phyloP scores from a whole-genome alignment of 2,797 vertebrate genomes.

The Bradypus variegatus region DNA sequence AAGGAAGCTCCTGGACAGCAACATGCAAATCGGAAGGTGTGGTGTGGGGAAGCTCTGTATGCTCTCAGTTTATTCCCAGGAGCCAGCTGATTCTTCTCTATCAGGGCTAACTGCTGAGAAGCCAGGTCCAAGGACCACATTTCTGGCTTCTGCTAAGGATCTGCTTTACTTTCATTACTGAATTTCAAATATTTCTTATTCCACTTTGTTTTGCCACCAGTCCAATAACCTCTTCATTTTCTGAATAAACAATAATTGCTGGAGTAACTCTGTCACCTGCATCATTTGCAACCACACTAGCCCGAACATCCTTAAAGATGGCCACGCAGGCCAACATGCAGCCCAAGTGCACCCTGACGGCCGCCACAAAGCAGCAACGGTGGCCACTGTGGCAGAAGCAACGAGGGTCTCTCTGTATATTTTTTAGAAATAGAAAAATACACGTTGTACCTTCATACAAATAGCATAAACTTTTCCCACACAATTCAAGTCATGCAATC shows the following conservation, averaged over 20 bases:
- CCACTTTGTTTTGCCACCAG: constrained; percentile 93
- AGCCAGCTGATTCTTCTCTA: constrained; percentile 55
- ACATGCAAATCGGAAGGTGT: constrained; percentile 38
- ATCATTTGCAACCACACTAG: constrained; percentile 94
- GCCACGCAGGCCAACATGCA: too few relatives aligned
- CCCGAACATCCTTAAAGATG: constrained; percentile 84
- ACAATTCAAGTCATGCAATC: not conserved
- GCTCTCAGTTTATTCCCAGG: constrained; percentile 47
- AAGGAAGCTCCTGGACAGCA: constrained; percentile 42
- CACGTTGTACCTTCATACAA: not conserved
- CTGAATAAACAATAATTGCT: constrained; percentile 88
- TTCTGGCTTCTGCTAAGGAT: constrained; percentile 83
- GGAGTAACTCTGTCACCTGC: constrained; percentile 95
- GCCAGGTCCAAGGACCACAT: constrained; percentile 54
- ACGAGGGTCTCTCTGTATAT: too few relatives aligned
- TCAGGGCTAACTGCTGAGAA: constrained; percentile 57
- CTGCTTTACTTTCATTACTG: constrained; percentile 94
- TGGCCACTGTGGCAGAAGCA: too few relatives aligned
- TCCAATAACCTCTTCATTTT: constrained; percentile 93
- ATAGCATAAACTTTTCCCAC: not conserved
- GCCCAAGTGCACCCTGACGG: too few relatives aligned
- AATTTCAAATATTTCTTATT: constrained; percentile 89
- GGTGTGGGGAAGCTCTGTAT: constrained; percentile 57
- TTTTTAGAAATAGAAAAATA: not conserved
- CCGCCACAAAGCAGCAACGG: too few relatives aligned